Percentiles rank a stretch among this genome's conserved stretches.
Evolutionary conservation across 2,888 invertebrate species (phyloP).

Genomic region (Strigamia maritima): DNA sequence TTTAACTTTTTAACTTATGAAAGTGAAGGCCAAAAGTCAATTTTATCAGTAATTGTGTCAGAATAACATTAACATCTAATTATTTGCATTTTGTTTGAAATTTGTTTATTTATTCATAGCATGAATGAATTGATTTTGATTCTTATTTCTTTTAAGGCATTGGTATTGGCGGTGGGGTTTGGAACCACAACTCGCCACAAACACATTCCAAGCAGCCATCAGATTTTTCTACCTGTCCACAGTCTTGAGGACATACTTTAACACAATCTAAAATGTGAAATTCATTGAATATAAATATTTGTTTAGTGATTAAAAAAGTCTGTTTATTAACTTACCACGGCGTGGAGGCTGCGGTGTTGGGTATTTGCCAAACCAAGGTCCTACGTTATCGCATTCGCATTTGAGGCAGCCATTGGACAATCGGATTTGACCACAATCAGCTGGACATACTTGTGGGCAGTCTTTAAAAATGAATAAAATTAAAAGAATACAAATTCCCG

Average conservation of each 20-base stretch:
- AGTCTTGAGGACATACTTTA: conserved; percentile 6
- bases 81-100: neutral
- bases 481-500: too few species aligned
- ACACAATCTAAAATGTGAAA: neutral
- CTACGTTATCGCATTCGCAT: neutral
- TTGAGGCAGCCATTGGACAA: neutral
- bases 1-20: neutral
- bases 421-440: neutral
- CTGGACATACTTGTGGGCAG: neutral
- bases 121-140: too few species aligned
- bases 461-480: neutral
- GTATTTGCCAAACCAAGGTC: neutral
- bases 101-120: neutral
- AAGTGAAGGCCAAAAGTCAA: neutral
- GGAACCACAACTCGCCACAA: neutral
- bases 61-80: neutral
- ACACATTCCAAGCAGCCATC: neutral
- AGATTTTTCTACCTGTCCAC: neutral
- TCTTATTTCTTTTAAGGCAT: neutral
- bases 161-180: neutral
- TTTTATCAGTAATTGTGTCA: neutral
- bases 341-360: neutral
- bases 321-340: neutral
- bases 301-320: neutral
- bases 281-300: neutral